phyloP scores from a whole-genome alignment of 2,888 invertebrate genomes.

The Hoplodrina blanda region DNA sequence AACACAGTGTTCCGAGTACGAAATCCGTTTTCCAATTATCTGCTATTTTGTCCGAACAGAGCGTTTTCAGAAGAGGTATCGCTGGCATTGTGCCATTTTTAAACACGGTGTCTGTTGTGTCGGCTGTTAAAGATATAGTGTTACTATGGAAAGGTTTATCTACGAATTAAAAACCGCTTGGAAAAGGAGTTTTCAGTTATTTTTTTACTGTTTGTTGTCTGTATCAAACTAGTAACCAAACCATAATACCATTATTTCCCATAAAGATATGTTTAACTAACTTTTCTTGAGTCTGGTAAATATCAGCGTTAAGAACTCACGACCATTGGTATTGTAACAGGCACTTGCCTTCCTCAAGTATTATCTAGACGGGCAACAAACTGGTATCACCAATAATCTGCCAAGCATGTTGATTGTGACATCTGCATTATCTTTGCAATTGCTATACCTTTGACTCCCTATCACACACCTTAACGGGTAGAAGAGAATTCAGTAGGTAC shows the following conservation, averaged over 20 bases:
- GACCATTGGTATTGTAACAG: no score
- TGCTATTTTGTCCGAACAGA: constrained; percentile 49
- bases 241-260: neutral
- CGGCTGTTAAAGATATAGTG: constrained; percentile 34
- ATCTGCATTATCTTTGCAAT: no score
- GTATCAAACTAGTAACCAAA: neutral
- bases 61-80: constrained; percentile 34
- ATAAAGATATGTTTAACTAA: no score
- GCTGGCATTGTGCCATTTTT: constrained; percentile 58
- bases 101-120: constrained; percentile 46
- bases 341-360: no score
- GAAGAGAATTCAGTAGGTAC: no score
- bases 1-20: constrained; percentile 47
- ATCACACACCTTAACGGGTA: no score
- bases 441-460: no score
- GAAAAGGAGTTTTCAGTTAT: constrained; percentile 4
- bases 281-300: no score
- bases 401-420: no score
- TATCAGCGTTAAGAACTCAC: no score
- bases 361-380: no score
- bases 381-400: no score
- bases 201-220: constrained; percentile 3
- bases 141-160: constrained; percentile 35
- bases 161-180: constrained; percentile 27
- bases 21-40: constrained; percentile 62